Percentiles rank a stretch among this genome's conserved stretches.
These are phyloP conservation scores for Pammene fasciana DNA, from an alignment of 2,888 invertebrate genomes.

Conservation along the genomic window DNA sequence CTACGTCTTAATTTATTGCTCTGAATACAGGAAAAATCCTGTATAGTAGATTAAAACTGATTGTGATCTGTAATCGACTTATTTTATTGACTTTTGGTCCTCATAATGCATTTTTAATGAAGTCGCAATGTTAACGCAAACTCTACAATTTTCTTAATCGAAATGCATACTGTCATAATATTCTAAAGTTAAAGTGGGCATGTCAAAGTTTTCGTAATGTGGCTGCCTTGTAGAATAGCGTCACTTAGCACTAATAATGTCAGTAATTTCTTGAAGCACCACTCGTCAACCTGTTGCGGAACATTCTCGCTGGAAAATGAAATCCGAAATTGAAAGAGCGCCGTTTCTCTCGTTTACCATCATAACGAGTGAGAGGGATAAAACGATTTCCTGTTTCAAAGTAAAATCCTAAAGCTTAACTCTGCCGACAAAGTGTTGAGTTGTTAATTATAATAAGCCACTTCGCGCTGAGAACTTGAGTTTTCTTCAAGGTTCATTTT, in stretches of 20 bases:
- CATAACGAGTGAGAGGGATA: conserved; percentile 5
- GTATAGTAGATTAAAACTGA: too few species aligned
- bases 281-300: conserved; percentile 22
- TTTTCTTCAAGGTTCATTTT: conserved; percentile 14
- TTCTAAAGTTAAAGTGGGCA: too few species aligned
- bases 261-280: conserved; percentile 5
- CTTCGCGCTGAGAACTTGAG: conserved; percentile 6
- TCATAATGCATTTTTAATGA: too few species aligned
- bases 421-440: conserved; percentile 15
- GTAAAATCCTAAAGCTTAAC: conserved; percentile 2
- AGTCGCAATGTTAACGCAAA: too few species aligned
- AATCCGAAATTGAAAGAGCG: background rate
- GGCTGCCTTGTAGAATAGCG: background rate
- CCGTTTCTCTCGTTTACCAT: conserved; percentile 3
- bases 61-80: too few species aligned
- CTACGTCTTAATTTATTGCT: too few species aligned
- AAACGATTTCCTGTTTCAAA: background rate
- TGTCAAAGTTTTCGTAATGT: background rate
- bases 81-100: too few species aligned
- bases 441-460: conserved; percentile 32
- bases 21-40: too few species aligned
- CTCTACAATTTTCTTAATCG: too few species aligned
- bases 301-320: background rate
- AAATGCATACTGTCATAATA: too few species aligned
- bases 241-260: conserved; percentile 1